Evolutionary conservation across 2,888 invertebrate genomes (phyloP).

Genomic region (Emmelina monodactyla): DNA sequence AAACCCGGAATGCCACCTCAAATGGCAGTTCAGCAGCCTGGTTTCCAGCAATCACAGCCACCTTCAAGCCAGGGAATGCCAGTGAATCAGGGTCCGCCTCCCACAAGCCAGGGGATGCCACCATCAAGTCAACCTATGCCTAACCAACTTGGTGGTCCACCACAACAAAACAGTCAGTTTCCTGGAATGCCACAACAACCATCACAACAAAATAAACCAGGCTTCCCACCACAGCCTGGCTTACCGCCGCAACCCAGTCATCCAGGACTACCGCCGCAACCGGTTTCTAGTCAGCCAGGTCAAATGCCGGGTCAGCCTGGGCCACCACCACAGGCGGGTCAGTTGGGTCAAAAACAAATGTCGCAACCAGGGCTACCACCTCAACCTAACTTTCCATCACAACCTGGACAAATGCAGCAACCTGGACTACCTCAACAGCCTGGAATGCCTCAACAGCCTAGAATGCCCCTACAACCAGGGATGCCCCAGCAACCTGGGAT

Average conservation of each 20-base stretch:
- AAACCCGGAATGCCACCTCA: conserved; percentile 5
- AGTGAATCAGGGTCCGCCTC: neutral
- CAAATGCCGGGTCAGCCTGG: conserved; percentile 18
- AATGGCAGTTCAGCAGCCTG: conserved; percentile 1
- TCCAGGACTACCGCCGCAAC: conserved; percentile 15
- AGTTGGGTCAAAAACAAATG: conserved; percentile 18
- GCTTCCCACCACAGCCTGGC: conserved; percentile 17
- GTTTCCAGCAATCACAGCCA: conserved; percentile 5
- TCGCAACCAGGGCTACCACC: conserved; percentile 17
- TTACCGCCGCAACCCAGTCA: conserved; percentile 18
- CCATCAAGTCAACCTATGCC: conserved; percentile 2
- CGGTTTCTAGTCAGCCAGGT: neutral
- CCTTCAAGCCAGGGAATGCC: conserved; percentile 6
- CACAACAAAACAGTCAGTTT: conserved; percentile 16
- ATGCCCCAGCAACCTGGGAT: conserved; percentile 13
- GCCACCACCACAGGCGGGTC: conserved; percentile 18
- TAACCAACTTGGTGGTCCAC: conserved; percentile 15
- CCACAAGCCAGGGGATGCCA: neutral
- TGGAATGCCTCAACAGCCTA: conserved; percentile 14
- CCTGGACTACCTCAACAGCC: conserved; percentile 8
- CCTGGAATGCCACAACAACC: conserved; percentile 17
- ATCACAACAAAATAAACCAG: conserved; percentile 17
- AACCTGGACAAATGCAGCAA: conserved; percentile 12
- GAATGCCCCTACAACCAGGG: conserved; percentile 16
- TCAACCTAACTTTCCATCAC: conserved; percentile 15